A percentile compares a stretch with the other conserved stretches of the same genome.
Conservation (phyloP, 2,797 vertebrate species). For the Hypotaenidia okinawae region DNA sequence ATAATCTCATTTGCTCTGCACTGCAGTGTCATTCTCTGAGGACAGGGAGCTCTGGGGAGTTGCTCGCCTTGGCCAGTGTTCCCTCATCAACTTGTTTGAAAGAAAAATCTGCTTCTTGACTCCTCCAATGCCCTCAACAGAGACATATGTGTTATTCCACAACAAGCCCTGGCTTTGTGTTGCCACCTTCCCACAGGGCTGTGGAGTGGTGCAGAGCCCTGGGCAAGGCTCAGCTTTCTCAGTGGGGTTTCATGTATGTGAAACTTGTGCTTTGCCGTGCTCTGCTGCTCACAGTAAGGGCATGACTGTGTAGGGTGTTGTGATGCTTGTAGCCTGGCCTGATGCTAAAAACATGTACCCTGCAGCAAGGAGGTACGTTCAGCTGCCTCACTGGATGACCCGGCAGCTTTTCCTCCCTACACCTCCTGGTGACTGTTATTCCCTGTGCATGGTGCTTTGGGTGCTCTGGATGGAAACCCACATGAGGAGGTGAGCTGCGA, state of each 20-base stretch:
- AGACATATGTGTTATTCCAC: background rate
- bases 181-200: background rate
- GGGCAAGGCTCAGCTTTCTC: background rate
- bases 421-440: background rate
- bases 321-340: background rate
- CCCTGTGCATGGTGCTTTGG: background rate
- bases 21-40: background rate
- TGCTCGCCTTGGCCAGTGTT: background rate
- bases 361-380: background rate
- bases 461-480: background rate
- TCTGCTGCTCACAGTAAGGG: background rate
- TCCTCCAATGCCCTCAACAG: background rate
- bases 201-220: rapidly evolving
- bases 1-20: background rate
- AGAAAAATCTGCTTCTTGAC: background rate
- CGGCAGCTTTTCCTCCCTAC: background rate
- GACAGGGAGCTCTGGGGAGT: background rate
- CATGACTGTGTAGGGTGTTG: background rate
- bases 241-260: background rate
- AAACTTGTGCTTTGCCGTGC: background rate
- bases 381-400: background rate
- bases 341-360: background rate
- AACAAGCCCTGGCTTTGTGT: background rate
- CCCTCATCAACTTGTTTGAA: background rate
- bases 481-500: background rate